Conservation (phyloP, 1,140 invertebrate species). For the Drosophila sulfurigaster region DNA sequence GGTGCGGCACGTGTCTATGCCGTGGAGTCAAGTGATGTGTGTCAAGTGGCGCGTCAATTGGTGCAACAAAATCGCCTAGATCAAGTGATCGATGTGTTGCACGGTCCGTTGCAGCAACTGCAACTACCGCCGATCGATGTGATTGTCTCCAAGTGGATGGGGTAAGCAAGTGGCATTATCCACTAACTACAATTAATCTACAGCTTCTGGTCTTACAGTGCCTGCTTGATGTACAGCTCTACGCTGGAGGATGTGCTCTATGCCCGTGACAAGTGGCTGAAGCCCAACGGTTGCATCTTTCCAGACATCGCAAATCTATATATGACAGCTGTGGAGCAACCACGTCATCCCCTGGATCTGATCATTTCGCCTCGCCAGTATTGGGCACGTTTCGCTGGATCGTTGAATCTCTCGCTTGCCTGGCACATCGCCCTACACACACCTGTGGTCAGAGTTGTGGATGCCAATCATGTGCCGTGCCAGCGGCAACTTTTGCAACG, state of each 20-base stretch:
- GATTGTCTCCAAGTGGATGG: slow-evolving; percentile 58
- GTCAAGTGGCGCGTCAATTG: slow-evolving; percentile 40
- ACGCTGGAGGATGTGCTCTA: slow-evolving; percentile 40
- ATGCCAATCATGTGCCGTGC: slow-evolving; percentile 11
- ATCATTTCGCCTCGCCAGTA: neutral
- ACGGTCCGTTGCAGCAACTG: slow-evolving; percentile 30
- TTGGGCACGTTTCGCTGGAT: slow-evolving; percentile 31
- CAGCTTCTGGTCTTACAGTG: neutral
- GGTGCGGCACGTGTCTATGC: slow-evolving; percentile 39
- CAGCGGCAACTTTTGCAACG: slow-evolving; percentile 26
- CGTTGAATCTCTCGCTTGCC: slow-evolving; percentile 26
- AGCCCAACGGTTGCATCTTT: slow-evolving; percentile 43
- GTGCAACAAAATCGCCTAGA: slow-evolving; percentile 31
- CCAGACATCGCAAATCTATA: slow-evolving; percentile 35
- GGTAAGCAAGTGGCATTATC: slow-evolving; percentile 20
- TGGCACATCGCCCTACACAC: neutral
- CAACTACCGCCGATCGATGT: slow-evolving; percentile 40
- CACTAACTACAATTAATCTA: neutral
- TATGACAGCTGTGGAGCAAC: slow-evolving; percentile 18
- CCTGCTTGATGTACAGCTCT: slow-evolving; percentile 47
- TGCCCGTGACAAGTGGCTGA: slow-evolving; percentile 48
- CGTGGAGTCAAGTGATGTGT: slow-evolving; percentile 27
- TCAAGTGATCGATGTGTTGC: slow-evolving; percentile 34
- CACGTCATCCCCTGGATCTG: neutral
- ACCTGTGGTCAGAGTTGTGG: slow-evolving; percentile 7